Conservation (phyloP, 2,888 invertebrate species). For the Eupithecia tripunctaria region DNA sequence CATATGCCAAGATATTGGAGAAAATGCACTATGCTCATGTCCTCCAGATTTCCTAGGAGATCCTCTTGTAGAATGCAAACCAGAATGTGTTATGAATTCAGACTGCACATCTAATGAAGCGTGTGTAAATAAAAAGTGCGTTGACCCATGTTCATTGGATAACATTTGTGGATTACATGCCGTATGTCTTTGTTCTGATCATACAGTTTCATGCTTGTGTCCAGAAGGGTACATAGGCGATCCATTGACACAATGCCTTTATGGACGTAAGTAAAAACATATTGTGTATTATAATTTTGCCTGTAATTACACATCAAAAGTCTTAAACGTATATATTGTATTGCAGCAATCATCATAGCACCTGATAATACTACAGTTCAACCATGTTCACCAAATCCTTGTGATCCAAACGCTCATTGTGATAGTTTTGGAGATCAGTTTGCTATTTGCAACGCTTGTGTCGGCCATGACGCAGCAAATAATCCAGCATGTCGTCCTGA, state of each 20-base stretch:
- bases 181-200: slow-evolving; percentile 90
- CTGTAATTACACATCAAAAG: background rate
- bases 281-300: background rate
- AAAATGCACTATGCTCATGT: slow-evolving; percentile 91
- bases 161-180: slow-evolving; percentile 92
- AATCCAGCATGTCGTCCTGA: slow-evolving; percentile 92
- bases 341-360: slow-evolving; percentile 78
- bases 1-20: slow-evolving; percentile 88
- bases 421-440: slow-evolving; percentile 89
- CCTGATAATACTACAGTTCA: slow-evolving; percentile 86
- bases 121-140: slow-evolving; percentile 90
- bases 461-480: slow-evolving; percentile 86
- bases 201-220: slow-evolving; percentile 93
- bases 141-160: slow-evolving; percentile 88
- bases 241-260: slow-evolving; percentile 90
- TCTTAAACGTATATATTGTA: slow-evolving; percentile 5
- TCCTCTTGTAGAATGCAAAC: slow-evolving; percentile 90
- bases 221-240: slow-evolving; percentile 91
- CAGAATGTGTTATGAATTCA: slow-evolving; percentile 92
- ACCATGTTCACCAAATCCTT: slow-evolving; percentile 92
- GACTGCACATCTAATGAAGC: slow-evolving; percentile 90
- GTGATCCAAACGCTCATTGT: slow-evolving; percentile 87
- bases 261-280: slow-evolving; percentile 71
- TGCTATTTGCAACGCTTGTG: slow-evolving; percentile 92
- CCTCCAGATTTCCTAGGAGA: slow-evolving; percentile 90